Percentiles rank a stretch among this genome's conserved stretches.
Evolutionary conservation across 1,140 invertebrate genomes (phyloP).

Genomic region (Pristionchus pacificus): DNA sequence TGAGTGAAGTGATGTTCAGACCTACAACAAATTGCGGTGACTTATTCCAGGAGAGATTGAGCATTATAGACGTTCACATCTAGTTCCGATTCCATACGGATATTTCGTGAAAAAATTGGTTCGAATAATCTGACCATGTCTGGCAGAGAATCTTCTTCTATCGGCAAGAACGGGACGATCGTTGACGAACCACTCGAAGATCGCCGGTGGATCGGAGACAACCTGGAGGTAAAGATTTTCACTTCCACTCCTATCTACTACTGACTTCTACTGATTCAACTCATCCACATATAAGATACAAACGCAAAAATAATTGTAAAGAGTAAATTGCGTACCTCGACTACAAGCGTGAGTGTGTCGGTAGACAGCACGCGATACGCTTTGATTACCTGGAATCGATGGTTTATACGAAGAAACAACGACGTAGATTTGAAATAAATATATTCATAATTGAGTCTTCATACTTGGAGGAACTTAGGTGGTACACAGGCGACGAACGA

Average conservation of each 20-base stretch:
- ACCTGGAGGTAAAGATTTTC: constrained; percentile 27
- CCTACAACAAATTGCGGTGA: not conserved
- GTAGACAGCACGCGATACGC: constrained; percentile 47
- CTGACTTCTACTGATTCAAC: no score
- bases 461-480: constrained; percentile 48
- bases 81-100: no score
- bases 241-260: no score
- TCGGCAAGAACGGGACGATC: constrained; percentile 39
- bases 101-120: no score
- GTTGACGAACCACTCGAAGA: constrained; percentile 52
- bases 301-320: no score
- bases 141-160: constrained; percentile 37
- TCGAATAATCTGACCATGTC: constrained; percentile 33
- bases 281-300: no score
- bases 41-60: not conserved
- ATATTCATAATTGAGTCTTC: constrained; percentile 2
- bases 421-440: constrained; percentile 13
- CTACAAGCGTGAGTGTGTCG: constrained; percentile 51
- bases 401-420: constrained; percentile 3
- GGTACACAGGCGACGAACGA: constrained; percentile 45
- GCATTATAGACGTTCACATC: no score
- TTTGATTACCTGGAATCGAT: constrained; percentile 48
- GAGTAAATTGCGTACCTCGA: no score
- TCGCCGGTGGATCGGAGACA: constrained; percentile 43
- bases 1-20: constrained; percentile 44